Percentiles rank a stretch among this genome's conserved stretches.
Evolutionary conservation across 2,113 vertebrate genomes (phyloP).

Genomic region (Emydocephalus ijimae): DNA sequence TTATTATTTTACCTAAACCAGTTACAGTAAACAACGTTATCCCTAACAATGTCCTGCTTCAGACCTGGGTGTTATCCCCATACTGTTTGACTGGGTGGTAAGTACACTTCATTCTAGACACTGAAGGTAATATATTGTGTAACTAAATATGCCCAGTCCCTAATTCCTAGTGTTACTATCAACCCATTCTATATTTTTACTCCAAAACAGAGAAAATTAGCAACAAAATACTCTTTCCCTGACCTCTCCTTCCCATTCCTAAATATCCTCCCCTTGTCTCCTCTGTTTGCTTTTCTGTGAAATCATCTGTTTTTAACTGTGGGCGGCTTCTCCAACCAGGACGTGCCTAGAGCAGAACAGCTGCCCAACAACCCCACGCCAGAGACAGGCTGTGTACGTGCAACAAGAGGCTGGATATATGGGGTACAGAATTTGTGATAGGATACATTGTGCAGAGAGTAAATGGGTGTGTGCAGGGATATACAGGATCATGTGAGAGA

Average conservation of each 20-base stretch:
- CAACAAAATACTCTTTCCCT: conserved; percentile 1
- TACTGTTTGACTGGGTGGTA: background rate
- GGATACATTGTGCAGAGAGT: conserved; percentile 7
- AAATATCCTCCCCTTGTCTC: conserved; percentile 13
- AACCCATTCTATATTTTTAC: background rate
- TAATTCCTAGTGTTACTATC: background rate
- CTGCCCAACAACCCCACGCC: conserved; percentile 29
- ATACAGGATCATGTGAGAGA: background rate
- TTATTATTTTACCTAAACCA: too few relatives aligned
- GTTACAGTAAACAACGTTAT: too few relatives aligned
- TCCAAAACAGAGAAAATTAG: background rate
- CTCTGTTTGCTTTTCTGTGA: conserved; percentile 34
- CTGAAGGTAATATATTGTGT: background rate
- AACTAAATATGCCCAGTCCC: background rate
- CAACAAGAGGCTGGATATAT: conserved; percentile 2
- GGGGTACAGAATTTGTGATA: conserved; percentile 9
- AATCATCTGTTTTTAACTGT: conserved; percentile 37
- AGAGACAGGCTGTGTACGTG: conserved; percentile 32
- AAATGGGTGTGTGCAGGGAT: background rate
- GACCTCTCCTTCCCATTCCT: conserved; percentile 14
- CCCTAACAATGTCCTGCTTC: conserved; percentile 22
- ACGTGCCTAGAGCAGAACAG: conserved; percentile 22
- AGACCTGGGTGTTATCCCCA: background rate
- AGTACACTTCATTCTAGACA: background rate
- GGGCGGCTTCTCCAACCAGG: conserved; percentile 26